Conservation (phyloP, 2,888 invertebrate species). For the Clepsis dumicolana region DNA sequence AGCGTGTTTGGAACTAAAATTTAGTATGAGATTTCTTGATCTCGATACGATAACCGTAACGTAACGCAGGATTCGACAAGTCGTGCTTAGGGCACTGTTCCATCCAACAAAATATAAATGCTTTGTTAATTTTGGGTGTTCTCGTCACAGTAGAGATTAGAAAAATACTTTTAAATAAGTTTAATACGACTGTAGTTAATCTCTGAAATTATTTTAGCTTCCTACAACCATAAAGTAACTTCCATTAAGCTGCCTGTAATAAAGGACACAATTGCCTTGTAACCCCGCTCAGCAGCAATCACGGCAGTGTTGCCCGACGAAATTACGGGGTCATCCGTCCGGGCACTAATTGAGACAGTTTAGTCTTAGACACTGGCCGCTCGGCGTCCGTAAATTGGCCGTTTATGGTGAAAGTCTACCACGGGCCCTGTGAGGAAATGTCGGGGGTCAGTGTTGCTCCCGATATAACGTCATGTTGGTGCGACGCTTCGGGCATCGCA, state of each 20-base stretch:
- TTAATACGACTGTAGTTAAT: neutral
- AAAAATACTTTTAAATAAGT: no score
- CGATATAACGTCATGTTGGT: conserved; percentile 75
- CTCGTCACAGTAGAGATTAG: no score
- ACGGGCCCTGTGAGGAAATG: conserved; percentile 80
- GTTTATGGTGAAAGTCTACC: conserved; percentile 83
- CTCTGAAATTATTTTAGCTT: conserved; percentile 7
- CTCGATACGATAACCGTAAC: no score
- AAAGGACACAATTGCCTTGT: conserved; percentile 56
- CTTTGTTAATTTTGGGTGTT: no score
- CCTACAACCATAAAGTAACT: conserved; percentile 13
- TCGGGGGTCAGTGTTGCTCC: conserved; percentile 80
- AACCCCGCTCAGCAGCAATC: conserved; percentile 68
- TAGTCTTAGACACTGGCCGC: conserved; percentile 78
- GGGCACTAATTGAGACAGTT: conserved; percentile 85
- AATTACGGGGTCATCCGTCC: conserved; percentile 83
- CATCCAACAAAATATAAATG: no score
- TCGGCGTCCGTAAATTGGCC: conserved; percentile 81
- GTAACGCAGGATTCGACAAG: no score
- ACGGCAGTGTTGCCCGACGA: conserved; percentile 64
- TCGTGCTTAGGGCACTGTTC: no score
- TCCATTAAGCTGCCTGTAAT: conserved; percentile 22
- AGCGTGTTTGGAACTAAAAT: no score
- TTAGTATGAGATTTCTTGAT: no score
- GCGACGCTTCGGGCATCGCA: conserved; percentile 71